Conservation (phyloP, 2,113 vertebrate species). For the Austrofundulus limnaeus region DNA sequence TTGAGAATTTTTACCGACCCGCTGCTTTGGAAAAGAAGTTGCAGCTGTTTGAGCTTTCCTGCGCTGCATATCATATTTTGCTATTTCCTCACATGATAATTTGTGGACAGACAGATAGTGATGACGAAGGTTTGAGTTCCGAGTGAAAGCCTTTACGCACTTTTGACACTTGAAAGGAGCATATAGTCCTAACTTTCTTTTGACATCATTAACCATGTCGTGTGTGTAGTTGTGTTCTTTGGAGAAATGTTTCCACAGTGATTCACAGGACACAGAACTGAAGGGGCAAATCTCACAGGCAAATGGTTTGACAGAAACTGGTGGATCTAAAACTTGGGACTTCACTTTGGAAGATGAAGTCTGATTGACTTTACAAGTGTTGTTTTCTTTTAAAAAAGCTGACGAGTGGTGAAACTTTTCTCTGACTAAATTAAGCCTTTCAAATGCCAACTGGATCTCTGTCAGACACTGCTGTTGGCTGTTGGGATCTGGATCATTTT, state of each 20-base stretch:
- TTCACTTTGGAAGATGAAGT: constrained; percentile 45
- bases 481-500: constrained; percentile 46
- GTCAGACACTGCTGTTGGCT: constrained; percentile 81
- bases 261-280: constrained; percentile 90
- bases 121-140: constrained; percentile 93
- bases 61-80: constrained; percentile 87
- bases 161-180: constrained; percentile 92
- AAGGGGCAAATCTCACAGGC: constrained; percentile 88
- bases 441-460: constrained; percentile 86
- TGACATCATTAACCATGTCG: constrained; percentile 89
- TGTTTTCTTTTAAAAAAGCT: constrained; percentile 1
- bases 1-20: neutral
- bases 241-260: constrained; percentile 91
- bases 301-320: constrained; percentile 84
- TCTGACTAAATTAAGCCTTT: constrained; percentile 84
- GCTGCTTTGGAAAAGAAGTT: neutral
- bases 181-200: constrained; percentile 89
- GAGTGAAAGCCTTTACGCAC: constrained; percentile 92
- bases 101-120: constrained; percentile 91
- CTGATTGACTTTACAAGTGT: constrained; percentile 36
- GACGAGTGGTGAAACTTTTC: constrained; percentile 52
- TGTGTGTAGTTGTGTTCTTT: constrained; percentile 89
- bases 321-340: constrained; percentile 58
- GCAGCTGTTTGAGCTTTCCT: constrained; percentile 77
- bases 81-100: constrained; percentile 87